Percentiles rank a stretch among this genome's conserved stretches.
phyloP scores from a whole-genome alignment of 2,113 vertebrate genomes.

The Eptesicus fuscus region DNA sequence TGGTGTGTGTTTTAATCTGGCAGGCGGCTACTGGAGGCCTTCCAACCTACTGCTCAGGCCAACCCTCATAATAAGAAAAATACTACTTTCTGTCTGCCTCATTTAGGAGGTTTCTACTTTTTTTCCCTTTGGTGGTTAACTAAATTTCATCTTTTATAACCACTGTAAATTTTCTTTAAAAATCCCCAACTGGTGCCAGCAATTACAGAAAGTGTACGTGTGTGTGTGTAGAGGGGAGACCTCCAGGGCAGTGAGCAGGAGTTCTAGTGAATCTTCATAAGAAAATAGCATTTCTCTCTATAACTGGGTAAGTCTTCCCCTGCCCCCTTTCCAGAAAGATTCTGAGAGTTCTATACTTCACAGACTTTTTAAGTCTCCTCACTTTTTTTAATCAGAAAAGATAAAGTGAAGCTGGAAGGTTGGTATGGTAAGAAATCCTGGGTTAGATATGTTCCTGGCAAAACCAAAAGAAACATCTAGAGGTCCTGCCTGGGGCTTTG shows the following conservation, averaged over 20 bases:
- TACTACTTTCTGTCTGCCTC: conserved; percentile 58
- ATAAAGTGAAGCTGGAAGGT: background rate
- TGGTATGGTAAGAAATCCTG: background rate
- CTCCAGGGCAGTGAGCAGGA: background rate
- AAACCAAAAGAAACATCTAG: background rate
- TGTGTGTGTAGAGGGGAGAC: background rate
- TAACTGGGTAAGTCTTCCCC: background rate
- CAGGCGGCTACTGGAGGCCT: conserved; percentile 58
- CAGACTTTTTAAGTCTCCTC: background rate
- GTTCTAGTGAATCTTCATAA: background rate
- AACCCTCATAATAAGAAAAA: conserved; percentile 70
- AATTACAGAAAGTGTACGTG: background rate
- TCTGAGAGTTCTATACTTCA: background rate
- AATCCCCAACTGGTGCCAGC: conserved; percentile 2
- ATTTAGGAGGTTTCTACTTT: conserved; percentile 55
- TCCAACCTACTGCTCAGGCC: conserved; percentile 48
- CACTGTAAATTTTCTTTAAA: conserved; percentile 43
- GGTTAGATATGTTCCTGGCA: background rate
- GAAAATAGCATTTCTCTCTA: background rate
- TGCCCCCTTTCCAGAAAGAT: background rate
- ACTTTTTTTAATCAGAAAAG: background rate
- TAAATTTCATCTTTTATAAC: conserved; percentile 63
- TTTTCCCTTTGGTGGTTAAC: conserved; percentile 47
- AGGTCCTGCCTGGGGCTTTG: background rate
- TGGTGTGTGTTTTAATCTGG: conserved; percentile 24